Conservation (phyloP, 2,888 invertebrate species). For the Clitarchus hookeri region DNA sequence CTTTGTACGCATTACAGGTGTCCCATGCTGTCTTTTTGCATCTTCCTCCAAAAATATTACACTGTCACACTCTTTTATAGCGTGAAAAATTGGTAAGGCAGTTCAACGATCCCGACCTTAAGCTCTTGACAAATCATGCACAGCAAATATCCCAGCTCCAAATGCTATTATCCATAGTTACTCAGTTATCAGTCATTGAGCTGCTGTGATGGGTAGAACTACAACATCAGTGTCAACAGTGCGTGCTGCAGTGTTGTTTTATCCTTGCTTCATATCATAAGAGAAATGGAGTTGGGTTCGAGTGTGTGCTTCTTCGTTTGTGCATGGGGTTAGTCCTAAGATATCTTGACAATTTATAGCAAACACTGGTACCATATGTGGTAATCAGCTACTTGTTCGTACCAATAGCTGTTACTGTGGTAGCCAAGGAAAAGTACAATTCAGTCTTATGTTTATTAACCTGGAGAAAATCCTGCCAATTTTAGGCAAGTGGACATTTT, state of each 20-base stretch:
- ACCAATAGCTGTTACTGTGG: background rate
- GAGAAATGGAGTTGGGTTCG: background rate
- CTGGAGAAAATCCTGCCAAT: background rate
- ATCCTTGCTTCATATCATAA: background rate
- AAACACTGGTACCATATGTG: background rate
- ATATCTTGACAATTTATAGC: conserved; percentile 17
- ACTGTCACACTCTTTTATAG: background rate
- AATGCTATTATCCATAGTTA: background rate
- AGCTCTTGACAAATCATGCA: background rate
- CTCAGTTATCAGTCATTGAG: background rate
- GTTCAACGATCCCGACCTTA: background rate
- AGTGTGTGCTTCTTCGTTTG: background rate
- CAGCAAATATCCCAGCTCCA: too few relatives aligned
- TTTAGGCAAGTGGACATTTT: conserved; percentile 5
- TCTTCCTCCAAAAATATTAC: conserved; percentile 11
- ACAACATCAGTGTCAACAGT: background rate
- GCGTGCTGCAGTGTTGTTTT: background rate
- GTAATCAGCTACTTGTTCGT: background rate
- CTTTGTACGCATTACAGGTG: background rate
- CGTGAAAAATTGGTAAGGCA: conserved; percentile 17
- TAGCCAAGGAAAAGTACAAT: background rate
- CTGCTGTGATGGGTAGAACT: background rate
- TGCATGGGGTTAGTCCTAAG: background rate
- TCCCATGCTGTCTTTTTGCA: background rate
- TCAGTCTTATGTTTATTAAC: background rate